Base-by-base conservation (phyloP, 64 coral and sea anemone species). In the Hydrozoanthus tunicans region DNA sequence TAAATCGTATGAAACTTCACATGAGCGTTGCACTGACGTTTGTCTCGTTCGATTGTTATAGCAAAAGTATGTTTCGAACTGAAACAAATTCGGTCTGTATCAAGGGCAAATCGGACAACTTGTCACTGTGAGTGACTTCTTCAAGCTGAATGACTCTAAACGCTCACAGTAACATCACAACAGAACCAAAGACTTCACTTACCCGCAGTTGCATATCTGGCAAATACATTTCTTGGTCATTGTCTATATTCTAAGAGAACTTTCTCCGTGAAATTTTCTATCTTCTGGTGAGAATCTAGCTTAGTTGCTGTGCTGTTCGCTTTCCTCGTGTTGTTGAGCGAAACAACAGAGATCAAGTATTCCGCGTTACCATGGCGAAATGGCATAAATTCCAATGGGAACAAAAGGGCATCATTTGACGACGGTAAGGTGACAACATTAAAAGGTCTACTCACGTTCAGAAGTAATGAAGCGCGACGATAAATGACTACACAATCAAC, bases 181-280 rank as follows among this genome's bases (percentile, higher is more conserved):
- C 10, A 67, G 54, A 90, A 84, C 58, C 14, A 6, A 61, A 73
- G 14, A 9, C 17, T 53, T 7, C 68, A 92, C 97, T 92, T 92
- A 99, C 97, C 97, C 97, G 78, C 97, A 99, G 72, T 69, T 92
- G 67, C 94, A 99, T 17, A 99, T 91, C 85, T 99, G 92, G 54
- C 97, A 99, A 64, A 99, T 99, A 70, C 97, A 99, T 86, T 99
- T 99, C 85, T 96, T 96, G 11, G 85, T 93, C 96, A 94, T 98
- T 9, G 53, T 43, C 32, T 43, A 43, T 43, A 43, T 43, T 43
- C 32, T 43, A 43, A 43, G 32, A 43, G 32, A 43, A 43, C 32
- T 2, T 43, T 43, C 32, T 43, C 32, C 32, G 32, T 43, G 32
- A 43, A 43, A 43, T 43, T 43, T 43, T 43, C 32, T 43, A 43